phyloP scores from a whole-genome alignment of 2,113 vertebrate species.

The Rhinolophus sinicus region DNA sequence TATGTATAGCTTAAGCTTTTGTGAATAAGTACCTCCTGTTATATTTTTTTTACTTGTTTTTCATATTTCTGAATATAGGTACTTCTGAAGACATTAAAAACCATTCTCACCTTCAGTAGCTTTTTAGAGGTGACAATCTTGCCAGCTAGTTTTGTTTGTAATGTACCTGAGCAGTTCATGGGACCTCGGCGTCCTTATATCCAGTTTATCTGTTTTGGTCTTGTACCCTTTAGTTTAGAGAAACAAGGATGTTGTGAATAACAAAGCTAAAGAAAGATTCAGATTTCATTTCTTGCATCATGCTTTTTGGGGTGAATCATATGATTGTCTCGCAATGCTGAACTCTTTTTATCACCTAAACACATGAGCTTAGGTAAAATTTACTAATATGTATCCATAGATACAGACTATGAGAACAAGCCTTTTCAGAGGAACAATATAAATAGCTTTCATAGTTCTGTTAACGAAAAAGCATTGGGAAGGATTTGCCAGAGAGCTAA shows the following conservation, averaged over 20 bases:
- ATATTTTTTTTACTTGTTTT: not conserved
- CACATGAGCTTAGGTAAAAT: slow-evolving; percentile 14
- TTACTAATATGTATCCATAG: not conserved
- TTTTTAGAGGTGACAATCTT: not conserved
- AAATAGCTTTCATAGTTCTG: slow-evolving; percentile 70
- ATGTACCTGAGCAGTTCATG: not conserved
- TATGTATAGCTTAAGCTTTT: not conserved
- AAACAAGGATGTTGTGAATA: slow-evolving; percentile 28
- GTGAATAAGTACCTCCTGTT: not conserved
- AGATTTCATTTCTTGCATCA: slow-evolving; percentile 39
- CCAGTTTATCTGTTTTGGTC: not conserved
- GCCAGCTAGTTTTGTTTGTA: not conserved
- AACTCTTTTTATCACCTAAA: slow-evolving; percentile 26
- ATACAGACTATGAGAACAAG: not conserved
- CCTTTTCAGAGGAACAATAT: slow-evolving; percentile 61
- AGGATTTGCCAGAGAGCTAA: slow-evolving; percentile 69
- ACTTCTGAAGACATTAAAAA: not conserved
- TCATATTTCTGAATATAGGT: not conserved
- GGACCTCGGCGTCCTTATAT: not conserved
- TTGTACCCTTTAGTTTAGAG: not conserved
- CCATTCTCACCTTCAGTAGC: not conserved
- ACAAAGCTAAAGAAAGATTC: not conserved
- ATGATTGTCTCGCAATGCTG: slow-evolving; percentile 77
- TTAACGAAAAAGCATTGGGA: slow-evolving; percentile 56
- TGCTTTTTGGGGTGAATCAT: slow-evolving; percentile 74